A percentile compares a stretch with the other conserved stretches of the same genome.
Conservation (phyloP, 2,888 invertebrate genomes). For the Callimorpha dominula region DNA sequence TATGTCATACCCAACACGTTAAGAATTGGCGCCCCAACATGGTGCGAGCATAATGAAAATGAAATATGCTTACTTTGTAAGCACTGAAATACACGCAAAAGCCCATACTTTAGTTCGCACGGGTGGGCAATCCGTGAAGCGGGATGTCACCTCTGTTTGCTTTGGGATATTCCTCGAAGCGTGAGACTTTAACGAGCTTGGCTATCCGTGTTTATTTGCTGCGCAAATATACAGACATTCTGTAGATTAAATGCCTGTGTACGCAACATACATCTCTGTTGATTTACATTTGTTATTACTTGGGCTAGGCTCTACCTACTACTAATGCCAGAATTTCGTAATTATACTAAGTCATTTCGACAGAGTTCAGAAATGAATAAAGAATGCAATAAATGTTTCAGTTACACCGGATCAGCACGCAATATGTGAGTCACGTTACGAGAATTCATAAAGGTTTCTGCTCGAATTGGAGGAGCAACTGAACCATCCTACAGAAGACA, state of each 20-base stretch:
- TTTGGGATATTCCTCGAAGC: conserved; percentile 54
- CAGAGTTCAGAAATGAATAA: too few species aligned
- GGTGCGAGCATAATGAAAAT: conserved; percentile 19
- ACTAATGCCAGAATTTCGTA: too few species aligned
- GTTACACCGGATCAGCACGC: too few species aligned
- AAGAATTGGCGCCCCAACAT: conserved; percentile 60
- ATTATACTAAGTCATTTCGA: too few species aligned
- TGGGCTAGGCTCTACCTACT: neutral
- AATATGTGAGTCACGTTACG: too few species aligned
- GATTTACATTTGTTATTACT: conserved; percentile 21
- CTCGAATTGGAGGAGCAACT: too few species aligned
- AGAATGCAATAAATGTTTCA: too few species aligned
- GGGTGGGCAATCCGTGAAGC: conserved; percentile 38
- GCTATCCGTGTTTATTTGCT: conserved; percentile 58
- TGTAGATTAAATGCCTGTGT: conserved; percentile 65
- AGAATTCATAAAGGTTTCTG: too few species aligned
- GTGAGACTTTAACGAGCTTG: conserved; percentile 75
- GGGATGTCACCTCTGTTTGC: conserved; percentile 55
- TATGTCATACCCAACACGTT: too few species aligned
- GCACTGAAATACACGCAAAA: conserved; percentile 23
- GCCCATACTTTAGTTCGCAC: conserved; percentile 36
- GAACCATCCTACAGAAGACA: too few species aligned
- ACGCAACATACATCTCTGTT: conserved; percentile 20
- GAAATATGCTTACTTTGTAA: conserved; percentile 5
- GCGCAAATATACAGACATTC: conserved; percentile 68